Percentiles rank a stretch among this genome's conserved stretches.
phyloP scores from a whole-genome alignment of 2,113 vertebrate species.

The Aptenodytes forsteri region DNA sequence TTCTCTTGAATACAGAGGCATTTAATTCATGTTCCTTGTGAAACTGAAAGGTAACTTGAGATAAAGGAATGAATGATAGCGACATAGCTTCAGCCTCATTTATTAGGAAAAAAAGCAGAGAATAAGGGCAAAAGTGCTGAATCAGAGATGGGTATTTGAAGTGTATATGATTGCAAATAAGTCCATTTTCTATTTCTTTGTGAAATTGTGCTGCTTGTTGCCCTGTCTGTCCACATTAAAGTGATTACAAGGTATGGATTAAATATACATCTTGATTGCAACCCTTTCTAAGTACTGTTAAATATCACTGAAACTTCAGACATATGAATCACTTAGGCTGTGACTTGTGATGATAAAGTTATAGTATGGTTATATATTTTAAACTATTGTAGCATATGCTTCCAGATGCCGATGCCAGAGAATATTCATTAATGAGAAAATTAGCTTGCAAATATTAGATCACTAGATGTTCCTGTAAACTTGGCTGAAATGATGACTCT shows the following conservation, averaged over 20 bases:
- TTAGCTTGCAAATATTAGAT: slow-evolving; percentile 21
- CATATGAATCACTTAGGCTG: background rate
- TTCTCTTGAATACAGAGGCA: background rate
- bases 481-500: background rate
- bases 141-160: background rate
- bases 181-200: background rate
- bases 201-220: background rate
- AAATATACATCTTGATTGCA: background rate
- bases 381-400: slow-evolving; percentile 5
- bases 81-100: background rate
- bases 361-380: background rate
- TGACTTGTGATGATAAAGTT: slow-evolving; percentile 18
- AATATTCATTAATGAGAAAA: slow-evolving; percentile 48
- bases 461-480: background rate
- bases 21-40: background rate
- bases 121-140: background rate
- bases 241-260: background rate
- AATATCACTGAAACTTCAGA: background rate
- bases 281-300: background rate
- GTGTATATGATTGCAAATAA: background rate
- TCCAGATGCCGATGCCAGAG: background rate
- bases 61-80: background rate
- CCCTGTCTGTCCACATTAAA: background rate
- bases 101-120: background rate
- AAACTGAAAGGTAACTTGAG: background rate